Evolutionary conservation across 2,888 invertebrate genomes (phyloP).

Genomic region (Ormyrus rosae): DNA sequence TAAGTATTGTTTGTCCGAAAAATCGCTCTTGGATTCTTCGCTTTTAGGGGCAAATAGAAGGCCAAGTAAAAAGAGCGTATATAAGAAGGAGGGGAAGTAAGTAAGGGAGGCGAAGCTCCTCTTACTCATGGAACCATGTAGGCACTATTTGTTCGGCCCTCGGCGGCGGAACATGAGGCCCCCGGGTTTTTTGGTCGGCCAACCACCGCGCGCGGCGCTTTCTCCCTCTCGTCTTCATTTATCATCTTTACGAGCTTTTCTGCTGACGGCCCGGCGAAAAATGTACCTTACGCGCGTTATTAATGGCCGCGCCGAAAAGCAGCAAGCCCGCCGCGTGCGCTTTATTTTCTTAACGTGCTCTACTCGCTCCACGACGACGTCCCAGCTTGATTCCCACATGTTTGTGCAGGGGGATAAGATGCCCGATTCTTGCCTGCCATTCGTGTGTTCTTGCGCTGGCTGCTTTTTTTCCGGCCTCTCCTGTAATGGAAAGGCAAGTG

Average conservation of each 20-base stretch:
- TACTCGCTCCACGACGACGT: neutral
- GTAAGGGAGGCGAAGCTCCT: conserved; percentile 19
- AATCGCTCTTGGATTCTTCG: too few species aligned
- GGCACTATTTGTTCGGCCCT: conserved; percentile 42
- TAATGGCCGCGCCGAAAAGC: conserved; percentile 39
- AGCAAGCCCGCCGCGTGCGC: neutral
- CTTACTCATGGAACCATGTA: conserved; percentile 17
- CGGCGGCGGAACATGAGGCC: neutral
- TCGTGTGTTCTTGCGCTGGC: too few species aligned
- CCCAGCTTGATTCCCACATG: too few species aligned
- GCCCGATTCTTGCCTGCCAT: too few species aligned
- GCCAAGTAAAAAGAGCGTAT: neutral
- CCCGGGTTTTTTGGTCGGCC: conserved; percentile 34
- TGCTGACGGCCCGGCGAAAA: conserved; percentile 48
- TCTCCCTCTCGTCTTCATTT: conserved; percentile 47
- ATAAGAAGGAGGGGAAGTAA: conserved; percentile 2
- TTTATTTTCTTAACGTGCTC: conserved; percentile 47
- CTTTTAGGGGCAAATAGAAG: too few species aligned
- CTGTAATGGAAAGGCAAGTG: too few species aligned
- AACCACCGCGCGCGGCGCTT: neutral
- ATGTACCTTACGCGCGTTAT: conserved; percentile 46
- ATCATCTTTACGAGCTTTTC: conserved; percentile 55
- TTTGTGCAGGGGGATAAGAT: too few species aligned
- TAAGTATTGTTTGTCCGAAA: neutral
- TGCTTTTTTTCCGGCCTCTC: too few species aligned